Base-by-base conservation (phyloP, 2,797 vertebrate species). In the Chrysocyon brachyurus region DNA sequence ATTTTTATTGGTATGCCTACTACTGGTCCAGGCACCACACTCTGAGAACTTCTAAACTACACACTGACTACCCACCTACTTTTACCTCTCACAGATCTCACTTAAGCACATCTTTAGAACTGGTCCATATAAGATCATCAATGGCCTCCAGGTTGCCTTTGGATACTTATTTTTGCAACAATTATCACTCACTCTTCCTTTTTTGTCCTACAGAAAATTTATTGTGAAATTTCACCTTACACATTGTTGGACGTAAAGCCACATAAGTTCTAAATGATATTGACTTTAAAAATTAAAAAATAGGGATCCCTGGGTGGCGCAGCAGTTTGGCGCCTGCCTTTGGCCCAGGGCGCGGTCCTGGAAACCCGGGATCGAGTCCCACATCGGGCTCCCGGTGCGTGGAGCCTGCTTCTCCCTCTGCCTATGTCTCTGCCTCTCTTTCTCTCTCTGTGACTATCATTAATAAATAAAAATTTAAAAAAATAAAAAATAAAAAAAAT, bases 201-300 rank as follows among this genome's bases (percentile, higher is more conserved):
- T 79, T 79, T 28, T 36, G 49, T 57, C 36, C 8, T 57, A 64
- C 31, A 82, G 31, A 77, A 94, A 83, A 31, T 70, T 6, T 68
- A 21, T 24, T 90, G 28, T 64, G 63, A 90, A 57, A 63, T 61
- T 92, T 83, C 40, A 87, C 57, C 52, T n/a, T 72, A 19, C 2
- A 64, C 19, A 59, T 96, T 86, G n/a, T 61, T 81, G 7, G 15
- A 49, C 12, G 63, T 63, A 78, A 94, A 96, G 61, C 52, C 75
- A 93, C 19, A 63, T 49, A 96, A 84, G 31, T n/a, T 24, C 21
- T 24, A 73, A 66, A 81, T 64, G n/a, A 83, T 64, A 36, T 22
- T 81, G 66, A 84, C 28, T 56, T 87, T 40, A 78, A 94, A 78
- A 87, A 36, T 3, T 73, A 12, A 83, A 86, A 95, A 77, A 31